Base-by-base conservation (phyloP, 2,113 vertebrate species). In the Pao palembangensis region DNA sequence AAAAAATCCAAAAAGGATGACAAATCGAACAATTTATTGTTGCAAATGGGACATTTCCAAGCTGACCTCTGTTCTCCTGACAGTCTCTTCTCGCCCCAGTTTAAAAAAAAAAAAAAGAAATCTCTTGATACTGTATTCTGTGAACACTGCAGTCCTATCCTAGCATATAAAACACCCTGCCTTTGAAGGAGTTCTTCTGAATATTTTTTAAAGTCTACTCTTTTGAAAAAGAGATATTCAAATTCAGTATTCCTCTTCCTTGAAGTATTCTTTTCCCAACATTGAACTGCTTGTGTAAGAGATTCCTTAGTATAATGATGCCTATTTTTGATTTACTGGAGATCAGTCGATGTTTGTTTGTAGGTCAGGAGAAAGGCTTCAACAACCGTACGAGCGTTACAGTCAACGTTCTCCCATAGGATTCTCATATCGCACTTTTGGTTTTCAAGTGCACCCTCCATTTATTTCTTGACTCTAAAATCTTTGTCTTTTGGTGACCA, bases 401-500 rank as follows among this genome's bases (percentile, higher is more conserved):
- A 38, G 34, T 1, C 2, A 8, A 2, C 34, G 3, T 38, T 38
- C 34, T 38, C 34, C 34, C 11, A 38, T 2, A 12, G 34, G 11
- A 38, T 38, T 38, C 34, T 38, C 8, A 10, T 38, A 38, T 38
- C 34, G 8, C 34, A 11, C 34, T 12, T 38, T 12, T 38, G 34
- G 8, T 38, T 38, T 38, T 38, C 34, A 38, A 38, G 11, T 38
- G 10, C 10, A 10, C 34, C 34, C 34, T 12, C 34, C 10, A 38
- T 38, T 38, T 38, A 12, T 38, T 6, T 42, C 42, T 52, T 58
- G 59, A 49, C 47, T 28, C 6, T 7, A 28, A 28, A 28, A 28
- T 69, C 41, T 71, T 71, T 77, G 58, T 79, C 67, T 71, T 60
- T 58, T 71, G 54, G 28, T 64, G 54, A 61, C 76, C 41, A 67